Evolutionary conservation across 2,113 vertebrate species (phyloP).

Genomic region (Burhinus bistriatus): DNA sequence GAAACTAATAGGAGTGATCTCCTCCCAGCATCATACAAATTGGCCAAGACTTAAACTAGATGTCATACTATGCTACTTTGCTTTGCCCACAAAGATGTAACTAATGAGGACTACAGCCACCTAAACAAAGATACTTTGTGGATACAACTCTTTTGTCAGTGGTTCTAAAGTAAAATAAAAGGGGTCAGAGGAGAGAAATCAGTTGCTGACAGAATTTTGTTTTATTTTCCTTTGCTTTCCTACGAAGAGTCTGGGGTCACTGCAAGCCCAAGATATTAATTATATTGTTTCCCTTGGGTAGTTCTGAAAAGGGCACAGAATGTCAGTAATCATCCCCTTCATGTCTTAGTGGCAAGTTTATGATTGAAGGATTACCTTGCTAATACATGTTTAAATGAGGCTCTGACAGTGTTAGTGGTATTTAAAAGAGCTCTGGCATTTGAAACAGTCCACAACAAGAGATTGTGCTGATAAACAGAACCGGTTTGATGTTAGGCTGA

Average conservation of each 20-base stretch:
- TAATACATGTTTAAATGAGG: constrained; percentile 66
- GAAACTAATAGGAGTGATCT: not conserved
- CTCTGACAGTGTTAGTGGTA: constrained; percentile 51
- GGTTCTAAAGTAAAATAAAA: not conserved
- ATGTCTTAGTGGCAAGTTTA: constrained; percentile 52
- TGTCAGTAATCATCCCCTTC: constrained; percentile 68
- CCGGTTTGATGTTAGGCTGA: not conserved
- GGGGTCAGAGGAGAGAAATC: not conserved
- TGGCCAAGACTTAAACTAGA: not conserved
- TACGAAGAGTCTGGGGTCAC: constrained; percentile 42
- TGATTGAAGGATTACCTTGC: constrained; percentile 68
- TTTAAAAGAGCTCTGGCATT: constrained; percentile 70
- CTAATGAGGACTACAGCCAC: not conserved
- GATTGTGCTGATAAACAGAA: constrained; percentile 30
- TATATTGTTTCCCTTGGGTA: constrained; percentile 69
- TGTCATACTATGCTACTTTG: not conserved
- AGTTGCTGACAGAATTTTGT: not conserved
- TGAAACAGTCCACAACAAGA: constrained; percentile 42
- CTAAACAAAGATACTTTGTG: not conserved
- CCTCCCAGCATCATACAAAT: not conserved
- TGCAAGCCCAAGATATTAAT: constrained; percentile 61
- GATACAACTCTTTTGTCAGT: not conserved
- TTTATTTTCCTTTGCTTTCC: constrained; percentile 10
- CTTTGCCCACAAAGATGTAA: not conserved
- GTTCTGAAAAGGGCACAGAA: constrained; percentile 74